Conservation (phyloP, 2,113 vertebrate species). For the Sphyrna mokarran region DNA sequence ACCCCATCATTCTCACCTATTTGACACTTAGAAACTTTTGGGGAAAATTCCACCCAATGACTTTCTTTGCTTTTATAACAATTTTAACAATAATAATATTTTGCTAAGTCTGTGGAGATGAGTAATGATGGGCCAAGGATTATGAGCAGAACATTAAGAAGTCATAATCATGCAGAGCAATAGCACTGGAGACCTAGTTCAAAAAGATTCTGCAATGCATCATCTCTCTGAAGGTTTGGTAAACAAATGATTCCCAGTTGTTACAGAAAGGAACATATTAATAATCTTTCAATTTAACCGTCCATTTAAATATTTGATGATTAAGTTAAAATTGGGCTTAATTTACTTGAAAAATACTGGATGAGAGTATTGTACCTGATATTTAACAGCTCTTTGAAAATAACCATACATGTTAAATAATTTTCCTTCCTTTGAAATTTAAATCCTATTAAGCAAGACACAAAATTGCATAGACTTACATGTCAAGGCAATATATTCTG, state of each 20-base stretch:
- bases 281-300: background rate
- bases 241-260: background rate
- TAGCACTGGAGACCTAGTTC: background rate
- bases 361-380: background rate
- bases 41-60: too few species aligned
- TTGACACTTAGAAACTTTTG: too few species aligned
- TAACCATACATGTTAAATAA: background rate
- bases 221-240: background rate
- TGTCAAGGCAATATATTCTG: slow-evolving; percentile 43
- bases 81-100: background rate
- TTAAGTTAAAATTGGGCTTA: background rate
- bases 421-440: background rate
- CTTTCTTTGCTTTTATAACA: too few species aligned
- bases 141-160: too few species aligned
- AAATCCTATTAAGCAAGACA: background rate
- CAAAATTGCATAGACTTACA: background rate
- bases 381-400: background rate
- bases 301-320: background rate
- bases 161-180: background rate
- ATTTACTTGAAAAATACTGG: background rate
- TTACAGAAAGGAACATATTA: background rate
- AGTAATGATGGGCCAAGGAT: background rate
- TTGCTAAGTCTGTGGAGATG: background rate
- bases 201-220: background rate
- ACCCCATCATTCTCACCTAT: too few species aligned